phyloP scores from a whole-genome alignment of 2,113 vertebrate genomes.

The Periophthalmus modestus region DNA sequence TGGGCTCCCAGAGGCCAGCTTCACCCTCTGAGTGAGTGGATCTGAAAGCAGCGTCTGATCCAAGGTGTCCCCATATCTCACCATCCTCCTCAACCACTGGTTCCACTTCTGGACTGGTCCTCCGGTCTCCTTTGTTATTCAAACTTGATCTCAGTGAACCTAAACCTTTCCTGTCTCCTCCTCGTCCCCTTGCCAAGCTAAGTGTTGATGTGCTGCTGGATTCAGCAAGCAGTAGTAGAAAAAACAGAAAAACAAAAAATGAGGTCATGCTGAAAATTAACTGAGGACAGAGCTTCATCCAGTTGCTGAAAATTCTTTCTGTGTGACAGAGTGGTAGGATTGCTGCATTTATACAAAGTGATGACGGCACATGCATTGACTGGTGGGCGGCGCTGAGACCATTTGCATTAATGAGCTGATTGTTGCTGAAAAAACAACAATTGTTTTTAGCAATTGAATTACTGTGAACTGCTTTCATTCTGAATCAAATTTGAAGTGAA shows the following conservation, averaged over 20 bases:
- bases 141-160: conserved; percentile 25
- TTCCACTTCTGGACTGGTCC: conserved; percentile 21
- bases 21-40: conserved; percentile 40
- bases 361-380: conserved; percentile 64
- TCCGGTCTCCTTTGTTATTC: conserved; percentile 28
- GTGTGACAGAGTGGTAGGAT: conserved; percentile 46
- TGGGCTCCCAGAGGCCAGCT: conserved; percentile 71
- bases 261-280: conserved; percentile 26
- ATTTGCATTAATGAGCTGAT: conserved; percentile 31
- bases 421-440: conserved; percentile 24
- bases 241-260: conserved; percentile 20
- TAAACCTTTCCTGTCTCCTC: conserved; percentile 15
- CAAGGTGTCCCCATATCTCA: conserved; percentile 32
- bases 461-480: conserved; percentile 35
- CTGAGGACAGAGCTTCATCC: conserved; percentile 39
- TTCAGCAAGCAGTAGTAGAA: conserved; percentile 56
- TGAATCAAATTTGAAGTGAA: conserved; percentile 35
- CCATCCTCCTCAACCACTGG: conserved; percentile 11
- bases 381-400: conserved; percentile 51
- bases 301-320: conserved; percentile 17
- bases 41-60: conserved; percentile 18
- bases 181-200: conserved; percentile 20
- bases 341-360: conserved; percentile 75
- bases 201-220: conserved; percentile 18
- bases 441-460: conserved; percentile 15